Conservation (phyloP, 2,888 invertebrate genomes). For the Altica lythri region DNA sequence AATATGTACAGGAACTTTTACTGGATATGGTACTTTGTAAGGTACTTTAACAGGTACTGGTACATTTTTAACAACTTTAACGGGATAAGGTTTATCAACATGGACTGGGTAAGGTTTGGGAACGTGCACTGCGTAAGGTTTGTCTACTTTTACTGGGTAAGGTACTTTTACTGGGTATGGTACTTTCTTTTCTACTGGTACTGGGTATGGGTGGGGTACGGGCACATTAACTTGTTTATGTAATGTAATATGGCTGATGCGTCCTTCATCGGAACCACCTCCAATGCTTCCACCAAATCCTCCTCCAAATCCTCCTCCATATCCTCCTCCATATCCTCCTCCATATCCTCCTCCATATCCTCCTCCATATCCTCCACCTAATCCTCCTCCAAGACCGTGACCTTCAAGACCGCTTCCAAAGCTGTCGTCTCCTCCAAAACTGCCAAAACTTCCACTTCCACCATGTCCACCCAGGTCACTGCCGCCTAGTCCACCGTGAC, state of each 20-base stretch:
- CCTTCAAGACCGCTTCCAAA: constrained; percentile 34
- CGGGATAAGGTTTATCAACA: constrained; percentile 59
- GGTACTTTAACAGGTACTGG: constrained; percentile 55
- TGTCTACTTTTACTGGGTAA: constrained; percentile 61
- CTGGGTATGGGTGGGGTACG: constrained; percentile 63
- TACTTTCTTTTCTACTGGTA: constrained; percentile 69
- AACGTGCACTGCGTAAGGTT: constrained; percentile 68
- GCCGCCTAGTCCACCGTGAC: constrained; percentile 26
- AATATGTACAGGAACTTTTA: constrained; percentile 48
- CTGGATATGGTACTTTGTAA: constrained; percentile 51
- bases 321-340: too few species aligned
- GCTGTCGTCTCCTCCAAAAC: constrained; percentile 30
- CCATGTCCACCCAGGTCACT: constrained; percentile 27
- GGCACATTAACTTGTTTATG: constrained; percentile 66
- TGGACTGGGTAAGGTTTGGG: constrained; percentile 68
- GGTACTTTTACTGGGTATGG: constrained; percentile 63
- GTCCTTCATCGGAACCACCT: constrained; percentile 54
- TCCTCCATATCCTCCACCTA: too few species aligned
- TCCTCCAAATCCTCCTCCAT: constrained; percentile 30
- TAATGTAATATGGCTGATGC: constrained; percentile 63
- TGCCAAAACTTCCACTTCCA: constrained; percentile 34
- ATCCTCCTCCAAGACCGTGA: too few species aligned
- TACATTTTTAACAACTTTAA: constrained; percentile 57
- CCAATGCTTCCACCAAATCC: constrained; percentile 32
- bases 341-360: constrained; percentile 39